Evolutionary conservation across 2,113 vertebrate genomes (phyloP).

Genomic region (Marmota monax): DNA sequence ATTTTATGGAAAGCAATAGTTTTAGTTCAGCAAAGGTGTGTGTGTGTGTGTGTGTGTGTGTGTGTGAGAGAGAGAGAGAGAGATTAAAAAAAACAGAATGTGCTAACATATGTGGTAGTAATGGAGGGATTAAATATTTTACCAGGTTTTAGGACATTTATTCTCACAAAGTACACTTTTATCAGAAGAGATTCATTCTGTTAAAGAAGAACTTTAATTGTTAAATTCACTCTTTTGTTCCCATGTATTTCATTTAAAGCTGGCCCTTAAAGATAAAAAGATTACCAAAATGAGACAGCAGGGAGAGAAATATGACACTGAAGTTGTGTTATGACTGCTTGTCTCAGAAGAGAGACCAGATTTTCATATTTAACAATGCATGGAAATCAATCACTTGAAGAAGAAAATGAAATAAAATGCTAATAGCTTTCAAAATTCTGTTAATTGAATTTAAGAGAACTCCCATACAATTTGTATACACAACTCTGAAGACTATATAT

Average conservation of each 20-base stretch:
- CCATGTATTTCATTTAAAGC: not conserved
- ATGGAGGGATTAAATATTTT: not conserved
- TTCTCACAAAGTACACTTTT: not conserved
- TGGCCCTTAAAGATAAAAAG: constrained; percentile 41
- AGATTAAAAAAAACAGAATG: not conserved
- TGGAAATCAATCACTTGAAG: constrained; percentile 70
- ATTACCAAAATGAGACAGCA: constrained; percentile 67
- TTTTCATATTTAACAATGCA: constrained; percentile 80
- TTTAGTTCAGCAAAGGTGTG: not conserved
- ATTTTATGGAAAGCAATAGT: not conserved
- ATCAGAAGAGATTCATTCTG: constrained; percentile 42
- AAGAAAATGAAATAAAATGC: constrained; percentile 80
- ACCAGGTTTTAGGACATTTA: not conserved
- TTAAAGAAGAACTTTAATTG: not conserved
- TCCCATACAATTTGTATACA: constrained; percentile 8
- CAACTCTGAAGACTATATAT: not conserved
- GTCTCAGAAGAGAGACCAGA: constrained; percentile 69
- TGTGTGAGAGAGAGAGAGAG: not conserved
- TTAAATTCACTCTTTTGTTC: constrained; percentile 30
- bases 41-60: not conserved
- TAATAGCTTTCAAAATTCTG: constrained; percentile 70
- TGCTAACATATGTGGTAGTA: not conserved
- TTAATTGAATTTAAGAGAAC: constrained; percentile 77
- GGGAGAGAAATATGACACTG: constrained; percentile 48
- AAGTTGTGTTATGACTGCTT: constrained; percentile 67